Conservation (phyloP, 2,113 vertebrate genomes). For the Vulpes vulpes region DNA sequence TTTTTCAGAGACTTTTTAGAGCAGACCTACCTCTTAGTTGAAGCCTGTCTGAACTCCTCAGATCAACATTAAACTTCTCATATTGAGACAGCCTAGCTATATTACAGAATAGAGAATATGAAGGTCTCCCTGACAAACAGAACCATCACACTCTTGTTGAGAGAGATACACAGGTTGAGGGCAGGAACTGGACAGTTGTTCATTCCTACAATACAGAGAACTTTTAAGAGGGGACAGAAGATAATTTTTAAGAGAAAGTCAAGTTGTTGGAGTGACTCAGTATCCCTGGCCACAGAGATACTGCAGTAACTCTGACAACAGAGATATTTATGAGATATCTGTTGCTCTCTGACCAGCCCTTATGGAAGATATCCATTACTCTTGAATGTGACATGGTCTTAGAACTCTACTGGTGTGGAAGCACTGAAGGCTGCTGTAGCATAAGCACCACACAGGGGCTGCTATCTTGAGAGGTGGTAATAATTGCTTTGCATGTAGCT, state of each 20-base stretch:
- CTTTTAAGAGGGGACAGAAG: background rate
- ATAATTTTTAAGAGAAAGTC: background rate
- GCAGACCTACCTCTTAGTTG: background rate
- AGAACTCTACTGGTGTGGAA: background rate
- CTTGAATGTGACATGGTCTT: background rate
- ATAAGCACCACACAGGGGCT: background rate
- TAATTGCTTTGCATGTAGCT: fast-evolving
- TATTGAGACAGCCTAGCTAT: background rate
- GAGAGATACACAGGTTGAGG: background rate
- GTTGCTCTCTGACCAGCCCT: background rate
- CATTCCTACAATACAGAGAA: background rate
- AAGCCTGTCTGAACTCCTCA: background rate
- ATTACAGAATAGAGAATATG: background rate
- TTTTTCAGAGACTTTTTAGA: background rate
- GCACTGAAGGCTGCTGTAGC: fast-evolving
- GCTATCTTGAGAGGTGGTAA: background rate
- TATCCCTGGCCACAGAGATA: background rate
- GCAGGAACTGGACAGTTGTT: background rate
- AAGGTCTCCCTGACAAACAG: background rate
- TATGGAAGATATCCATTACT: background rate
- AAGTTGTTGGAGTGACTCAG: background rate
- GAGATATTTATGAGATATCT: background rate
- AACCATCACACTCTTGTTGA: background rate
- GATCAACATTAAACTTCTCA: background rate
- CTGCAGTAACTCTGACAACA: background rate